Evolutionary conservation across 1,140 invertebrate genomes (phyloP).

Genomic region (Dendrolimus kikuchii): DNA sequence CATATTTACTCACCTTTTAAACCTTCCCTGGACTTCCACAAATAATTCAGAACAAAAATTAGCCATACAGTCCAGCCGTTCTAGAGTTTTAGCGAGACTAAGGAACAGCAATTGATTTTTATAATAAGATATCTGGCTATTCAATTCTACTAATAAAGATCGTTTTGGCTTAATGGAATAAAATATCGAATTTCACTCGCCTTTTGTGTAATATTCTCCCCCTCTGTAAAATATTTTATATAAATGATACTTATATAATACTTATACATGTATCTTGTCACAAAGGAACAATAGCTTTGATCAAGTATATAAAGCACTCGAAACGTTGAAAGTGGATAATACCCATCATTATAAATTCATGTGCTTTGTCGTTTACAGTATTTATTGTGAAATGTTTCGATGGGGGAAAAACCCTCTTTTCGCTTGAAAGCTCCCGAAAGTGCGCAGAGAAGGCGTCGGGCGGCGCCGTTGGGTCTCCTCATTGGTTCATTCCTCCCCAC

Average conservation of each 20-base stretch:
- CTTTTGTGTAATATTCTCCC: slow-evolving; percentile 49
- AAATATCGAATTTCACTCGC: slow-evolving; percentile 60
- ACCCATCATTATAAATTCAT: slow-evolving; percentile 70
- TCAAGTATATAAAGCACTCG: slow-evolving; percentile 68
- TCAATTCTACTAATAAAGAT: slow-evolving; percentile 26
- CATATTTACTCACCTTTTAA: no score
- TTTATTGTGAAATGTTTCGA: slow-evolving; percentile 67
- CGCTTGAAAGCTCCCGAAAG: slow-evolving; percentile 65
- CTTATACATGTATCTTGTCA: slow-evolving; percentile 48
- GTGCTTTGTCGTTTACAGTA: slow-evolving; percentile 67
- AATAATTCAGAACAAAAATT: no score
- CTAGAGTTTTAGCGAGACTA: neutral
- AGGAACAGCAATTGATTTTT: no score
- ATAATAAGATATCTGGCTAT: slow-evolving; percentile 22
- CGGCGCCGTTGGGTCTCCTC: slow-evolving; percentile 25
- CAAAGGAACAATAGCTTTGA: slow-evolving; percentile 62
- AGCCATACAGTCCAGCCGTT: no score
- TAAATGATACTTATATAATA: slow-evolving; percentile 18
- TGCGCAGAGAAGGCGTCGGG: slow-evolving; percentile 50
- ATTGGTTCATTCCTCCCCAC: slow-evolving; percentile 54
- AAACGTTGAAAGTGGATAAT: slow-evolving; percentile 64
- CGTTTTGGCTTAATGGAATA: slow-evolving; percentile 27
- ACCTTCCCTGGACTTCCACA: no score
- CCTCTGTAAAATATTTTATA: slow-evolving; percentile 35
- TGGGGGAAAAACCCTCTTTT: slow-evolving; percentile 63